These are phyloP conservation scores for Hyperoplus lanceolatus DNA, from an alignment of 2,797 vertebrate species.

Conservation along the genomic window DNA sequence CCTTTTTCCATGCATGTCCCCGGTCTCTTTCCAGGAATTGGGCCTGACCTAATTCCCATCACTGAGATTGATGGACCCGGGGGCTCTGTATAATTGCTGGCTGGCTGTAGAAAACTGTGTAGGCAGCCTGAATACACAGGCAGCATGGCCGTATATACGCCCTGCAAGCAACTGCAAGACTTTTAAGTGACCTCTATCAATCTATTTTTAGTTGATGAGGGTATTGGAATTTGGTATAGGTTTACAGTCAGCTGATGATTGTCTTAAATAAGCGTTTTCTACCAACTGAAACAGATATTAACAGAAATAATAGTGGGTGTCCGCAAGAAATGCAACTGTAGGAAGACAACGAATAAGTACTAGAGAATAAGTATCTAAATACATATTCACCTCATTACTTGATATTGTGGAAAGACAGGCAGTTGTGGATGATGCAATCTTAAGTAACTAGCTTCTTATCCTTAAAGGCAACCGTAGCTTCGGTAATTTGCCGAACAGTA, in stretches of 20 bases:
- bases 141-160: slow-evolving; percentile 40
- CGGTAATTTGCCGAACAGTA: no score
- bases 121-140: slow-evolving; percentile 11
- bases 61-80: slow-evolving; percentile 64
- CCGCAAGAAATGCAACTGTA: no score
- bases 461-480: no score
- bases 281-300: neutral
- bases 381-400: no score
- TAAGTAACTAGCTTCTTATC: no score
- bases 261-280: neutral
- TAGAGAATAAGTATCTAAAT: no score
- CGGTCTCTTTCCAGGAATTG: slow-evolving; percentile 68
- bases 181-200: slow-evolving; percentile 31
- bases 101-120: slow-evolving; percentile 37
- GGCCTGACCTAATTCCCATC: slow-evolving; percentile 70
- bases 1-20: slow-evolving; percentile 41
- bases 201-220: slow-evolving; percentile 28
- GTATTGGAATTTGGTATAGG: neutral
- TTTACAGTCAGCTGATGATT: neutral
- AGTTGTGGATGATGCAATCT: no score
- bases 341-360: no score
- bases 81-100: slow-evolving; percentile 24
- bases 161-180: neutral
- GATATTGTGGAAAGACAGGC: no score
- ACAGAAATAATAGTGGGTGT: neutral